phyloP scores from a whole-genome alignment of 1,140 invertebrate genomes.

The Drosophila asahinai region DNA sequence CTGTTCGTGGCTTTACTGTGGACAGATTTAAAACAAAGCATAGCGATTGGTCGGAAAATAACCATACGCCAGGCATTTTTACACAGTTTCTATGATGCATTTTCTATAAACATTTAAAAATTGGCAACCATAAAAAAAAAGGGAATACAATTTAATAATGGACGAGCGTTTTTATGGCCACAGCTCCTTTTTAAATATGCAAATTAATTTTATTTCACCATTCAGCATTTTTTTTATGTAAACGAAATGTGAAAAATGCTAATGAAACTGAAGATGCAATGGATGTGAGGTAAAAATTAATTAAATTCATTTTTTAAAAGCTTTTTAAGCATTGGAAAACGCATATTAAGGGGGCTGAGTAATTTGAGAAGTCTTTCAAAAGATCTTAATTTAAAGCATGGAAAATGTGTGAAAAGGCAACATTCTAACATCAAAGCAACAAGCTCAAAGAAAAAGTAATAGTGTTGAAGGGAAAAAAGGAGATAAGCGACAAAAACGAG shows the following conservation, averaged over 20 bases:
- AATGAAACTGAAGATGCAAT: neutral
- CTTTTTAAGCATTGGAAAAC: neutral
- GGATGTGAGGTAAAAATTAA: conserved; percentile 5
- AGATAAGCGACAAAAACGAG: conserved; percentile 20
- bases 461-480: conserved; percentile 15
- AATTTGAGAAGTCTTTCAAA: neutral
- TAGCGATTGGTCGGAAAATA: neutral
- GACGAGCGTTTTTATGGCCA: conserved; percentile 25
- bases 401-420: neutral
- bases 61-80: conserved; percentile 2
- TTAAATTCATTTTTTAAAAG: conserved; percentile 10
- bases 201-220: conserved; percentile 29
- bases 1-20: conserved; percentile 12
- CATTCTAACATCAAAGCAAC: conserved; percentile 21
- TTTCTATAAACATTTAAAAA: conserved; percentile 2
- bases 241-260: conserved; percentile 18
- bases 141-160: conserved; percentile 26
- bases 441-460: conserved; percentile 6
- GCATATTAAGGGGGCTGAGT: neutral
- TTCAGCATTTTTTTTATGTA: conserved; percentile 17
- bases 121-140: conserved; percentile 2
- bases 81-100: conserved; percentile 7
- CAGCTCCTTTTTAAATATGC: conserved; percentile 24
- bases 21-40: conserved; percentile 16
- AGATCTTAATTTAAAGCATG: neutral